These are phyloP conservation scores for Cephus runcator DNA, from an alignment of 2,888 invertebrate genomes.

Conservation along the genomic window DNA sequence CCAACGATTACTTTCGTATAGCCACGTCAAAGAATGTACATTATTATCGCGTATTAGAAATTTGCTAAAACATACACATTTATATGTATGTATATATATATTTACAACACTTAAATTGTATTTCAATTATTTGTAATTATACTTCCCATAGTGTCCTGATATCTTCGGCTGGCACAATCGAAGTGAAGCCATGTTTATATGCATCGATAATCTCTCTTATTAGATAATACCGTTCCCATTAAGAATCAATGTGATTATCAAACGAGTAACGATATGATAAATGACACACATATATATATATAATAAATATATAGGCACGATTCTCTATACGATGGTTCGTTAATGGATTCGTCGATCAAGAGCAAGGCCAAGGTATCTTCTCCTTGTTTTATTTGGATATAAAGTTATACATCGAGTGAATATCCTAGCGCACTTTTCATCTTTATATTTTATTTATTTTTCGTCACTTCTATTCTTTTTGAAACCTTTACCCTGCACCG, in stretches of 20 bases:
- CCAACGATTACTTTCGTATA: not conserved
- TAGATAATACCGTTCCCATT: not conserved
- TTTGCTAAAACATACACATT: not conserved
- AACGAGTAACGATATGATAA: not conserved
- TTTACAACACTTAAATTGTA: slow-evolving; percentile 18
- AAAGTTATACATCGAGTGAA: not conserved
- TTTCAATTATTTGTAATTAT: slow-evolving; percentile 17
- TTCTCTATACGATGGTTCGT: not conserved
- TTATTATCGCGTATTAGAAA: not conserved
- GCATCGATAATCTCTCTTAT: not conserved
- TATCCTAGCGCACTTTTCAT: not conserved
- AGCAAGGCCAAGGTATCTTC: not conserved
- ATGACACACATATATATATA: not conserved
- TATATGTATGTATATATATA: slow-evolving; percentile 7
- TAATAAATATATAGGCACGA: not conserved
- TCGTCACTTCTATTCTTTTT: not conserved
- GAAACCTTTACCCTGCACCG: not conserved
- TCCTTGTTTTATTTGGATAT: not conserved
- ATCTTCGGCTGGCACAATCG: slow-evolving; percentile 5
- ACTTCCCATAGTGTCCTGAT: slow-evolving; percentile 17
- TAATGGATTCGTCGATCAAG: not conserved
- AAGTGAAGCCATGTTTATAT: not conserved
- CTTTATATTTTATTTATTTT: not conserved
- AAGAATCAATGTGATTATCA: not conserved
- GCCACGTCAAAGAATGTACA: not conserved